Evolutionary conservation across 2,113 vertebrate species (phyloP).

Genomic region (Empidonax traillii): DNA sequence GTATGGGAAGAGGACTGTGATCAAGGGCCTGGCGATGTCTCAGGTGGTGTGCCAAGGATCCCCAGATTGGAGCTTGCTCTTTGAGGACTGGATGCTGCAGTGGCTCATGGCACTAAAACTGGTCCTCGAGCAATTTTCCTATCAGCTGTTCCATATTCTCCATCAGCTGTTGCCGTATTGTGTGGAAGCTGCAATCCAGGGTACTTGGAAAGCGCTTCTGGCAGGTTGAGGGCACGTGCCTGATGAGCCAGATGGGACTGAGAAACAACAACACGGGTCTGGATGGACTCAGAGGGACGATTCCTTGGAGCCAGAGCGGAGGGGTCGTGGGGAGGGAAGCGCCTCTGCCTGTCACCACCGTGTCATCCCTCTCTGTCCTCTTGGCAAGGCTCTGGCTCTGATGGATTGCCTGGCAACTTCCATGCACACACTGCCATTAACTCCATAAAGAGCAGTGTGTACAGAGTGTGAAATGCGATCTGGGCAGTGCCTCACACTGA

Average conservation of each 20-base stretch:
- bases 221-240: background rate
- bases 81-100: background rate
- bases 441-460: background rate
- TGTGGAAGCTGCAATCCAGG: rapidly evolving
- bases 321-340: background rate
- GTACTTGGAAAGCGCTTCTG: background rate
- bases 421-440: background rate
- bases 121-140: background rate
- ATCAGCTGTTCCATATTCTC: background rate
- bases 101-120: background rate
- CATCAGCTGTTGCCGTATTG: background rate
- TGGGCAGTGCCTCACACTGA: background rate
- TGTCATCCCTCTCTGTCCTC: background rate
- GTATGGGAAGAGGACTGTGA: background rate
- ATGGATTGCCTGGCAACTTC: constrained; percentile 3
- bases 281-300: rapidly evolving
- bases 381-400: background rate
- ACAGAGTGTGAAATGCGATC: background rate
- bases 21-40: background rate
- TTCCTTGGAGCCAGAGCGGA: rapidly evolving
- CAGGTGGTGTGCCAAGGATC: background rate
- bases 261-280: rapidly evolving
- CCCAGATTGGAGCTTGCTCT: background rate
- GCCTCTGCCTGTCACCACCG: background rate
- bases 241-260: background rate